Evolutionary conservation across 2,888 invertebrate species (phyloP).

Genomic region (Trachelus tabidus): DNA sequence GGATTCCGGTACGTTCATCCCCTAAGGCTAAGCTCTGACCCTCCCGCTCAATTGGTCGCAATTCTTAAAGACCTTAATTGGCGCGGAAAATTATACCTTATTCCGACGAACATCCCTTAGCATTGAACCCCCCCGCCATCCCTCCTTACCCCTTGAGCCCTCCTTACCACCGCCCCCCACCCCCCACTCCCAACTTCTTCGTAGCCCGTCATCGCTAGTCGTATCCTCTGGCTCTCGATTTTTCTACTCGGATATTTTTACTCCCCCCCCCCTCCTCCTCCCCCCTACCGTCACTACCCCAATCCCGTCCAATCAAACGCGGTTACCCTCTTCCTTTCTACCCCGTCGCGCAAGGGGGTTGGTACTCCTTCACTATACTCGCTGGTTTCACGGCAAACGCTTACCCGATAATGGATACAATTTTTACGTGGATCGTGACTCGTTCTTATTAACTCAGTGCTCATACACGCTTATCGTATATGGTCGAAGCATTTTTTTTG

Average conservation of each 20-base stretch:
- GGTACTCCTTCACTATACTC: neutral
- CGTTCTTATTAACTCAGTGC: neutral
- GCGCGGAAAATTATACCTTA: slow-evolving; percentile 67
- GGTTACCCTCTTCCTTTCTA: neutral
- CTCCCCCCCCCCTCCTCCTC: neutral
- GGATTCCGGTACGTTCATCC: slow-evolving; percentile 52
- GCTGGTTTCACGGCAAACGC: neutral
- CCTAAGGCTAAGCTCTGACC: slow-evolving; percentile 61
- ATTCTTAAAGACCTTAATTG: slow-evolving; percentile 67
- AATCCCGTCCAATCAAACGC: slow-evolving; percentile 4
- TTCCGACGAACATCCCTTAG: slow-evolving; percentile 39
- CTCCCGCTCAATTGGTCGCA: slow-evolving; percentile 66
- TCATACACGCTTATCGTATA: neutral
- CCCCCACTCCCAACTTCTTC: neutral
- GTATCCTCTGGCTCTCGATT: slow-evolving; percentile 21
- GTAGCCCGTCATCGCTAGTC: slow-evolving; percentile 1
- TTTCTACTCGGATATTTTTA: slow-evolving; percentile 37
- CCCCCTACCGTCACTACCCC: neutral
- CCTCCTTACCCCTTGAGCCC: neutral
- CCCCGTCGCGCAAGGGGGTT: neutral
- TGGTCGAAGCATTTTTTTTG: neutral
- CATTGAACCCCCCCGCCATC: neutral
- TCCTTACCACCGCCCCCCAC: slow-evolving; percentile 27
- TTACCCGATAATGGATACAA: neutral
- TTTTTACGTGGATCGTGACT: neutral